A percentile compares a stretch with the other conserved stretches of the same genome.
These are phyloP conservation scores for Pseudomyrmex pallidus DNA, from an alignment of 1,140 invertebrate species.

Conservation along the genomic window DNA sequence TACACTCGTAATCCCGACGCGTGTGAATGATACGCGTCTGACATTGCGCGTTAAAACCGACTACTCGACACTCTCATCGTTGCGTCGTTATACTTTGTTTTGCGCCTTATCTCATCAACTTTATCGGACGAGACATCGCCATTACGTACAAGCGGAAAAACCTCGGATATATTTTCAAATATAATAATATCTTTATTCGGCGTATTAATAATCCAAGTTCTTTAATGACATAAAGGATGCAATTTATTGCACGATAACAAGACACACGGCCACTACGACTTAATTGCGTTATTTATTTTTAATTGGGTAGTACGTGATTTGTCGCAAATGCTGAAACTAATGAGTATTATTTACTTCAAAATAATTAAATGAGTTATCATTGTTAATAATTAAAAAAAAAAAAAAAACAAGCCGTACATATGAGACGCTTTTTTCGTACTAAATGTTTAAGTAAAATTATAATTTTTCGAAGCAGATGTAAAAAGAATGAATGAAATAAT, in stretches of 20 bases:
- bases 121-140: background rate
- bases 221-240: too few relatives aligned
- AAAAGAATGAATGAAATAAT: background rate
- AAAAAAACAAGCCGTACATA: too few relatives aligned
- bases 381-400: too few relatives aligned
- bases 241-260: background rate
- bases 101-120: background rate
- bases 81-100: constrained; percentile 12
- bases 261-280: background rate
- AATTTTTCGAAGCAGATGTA: background rate
- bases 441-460: background rate
- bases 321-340: too few relatives aligned
- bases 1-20: constrained; percentile 36
- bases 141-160: background rate
- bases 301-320: too few relatives aligned
- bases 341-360: too few relatives aligned
- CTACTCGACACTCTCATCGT: background rate
- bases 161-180: background rate
- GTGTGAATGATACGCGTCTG: constrained; percentile 23
- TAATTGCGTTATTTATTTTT: background rate
- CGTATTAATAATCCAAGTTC: background rate
- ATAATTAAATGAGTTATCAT: too few relatives aligned
- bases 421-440: background rate
- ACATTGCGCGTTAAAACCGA: constrained; percentile 29
- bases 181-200: background rate